Evolutionary conservation across 1,140 invertebrate species (phyloP).

Genomic region (Polypedilum vanderplanki): DNA sequence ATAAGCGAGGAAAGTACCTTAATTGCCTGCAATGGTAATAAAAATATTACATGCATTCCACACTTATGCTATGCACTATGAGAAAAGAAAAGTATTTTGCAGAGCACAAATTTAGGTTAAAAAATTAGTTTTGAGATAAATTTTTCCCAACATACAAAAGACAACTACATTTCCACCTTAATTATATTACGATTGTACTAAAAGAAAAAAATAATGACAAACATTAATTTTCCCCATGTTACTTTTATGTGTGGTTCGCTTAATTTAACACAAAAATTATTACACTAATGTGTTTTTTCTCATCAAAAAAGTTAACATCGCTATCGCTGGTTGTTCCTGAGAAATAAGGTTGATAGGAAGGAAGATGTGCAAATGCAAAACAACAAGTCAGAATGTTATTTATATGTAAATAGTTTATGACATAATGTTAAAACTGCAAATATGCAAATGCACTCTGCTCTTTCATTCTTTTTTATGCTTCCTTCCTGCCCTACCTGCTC

Average conservation of each 20-base stretch:
- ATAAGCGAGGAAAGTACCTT: neutral
- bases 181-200: neutral
- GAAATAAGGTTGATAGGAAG: neutral
- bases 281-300: neutral
- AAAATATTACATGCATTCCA: neutral
- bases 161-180: neutral
- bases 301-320: neutral
- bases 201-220: neutral
- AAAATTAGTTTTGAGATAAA: constrained; percentile 7
- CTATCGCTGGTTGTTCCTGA: neutral
- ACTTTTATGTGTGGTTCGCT: constrained; percentile 7
- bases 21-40: neutral
- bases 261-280: neutral
- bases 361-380: constrained; percentile 18
- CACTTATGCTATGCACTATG: neutral
- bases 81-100: too few species aligned
- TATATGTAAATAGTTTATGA: constrained; percentile 20
- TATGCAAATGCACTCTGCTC: constrained; percentile 4
- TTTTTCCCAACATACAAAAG: neutral
- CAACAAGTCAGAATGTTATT: constrained; percentile 13
- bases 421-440: constrained; percentile 10
- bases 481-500: neutral
- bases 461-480: constrained; percentile 8
- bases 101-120: neutral
- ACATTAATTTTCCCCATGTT: constrained; percentile 13